A percentile compares a stretch with the other conserved stretches of the same genome.
Conservation (phyloP, 2,797 vertebrate species). For the Smutsia temminckii region DNA sequence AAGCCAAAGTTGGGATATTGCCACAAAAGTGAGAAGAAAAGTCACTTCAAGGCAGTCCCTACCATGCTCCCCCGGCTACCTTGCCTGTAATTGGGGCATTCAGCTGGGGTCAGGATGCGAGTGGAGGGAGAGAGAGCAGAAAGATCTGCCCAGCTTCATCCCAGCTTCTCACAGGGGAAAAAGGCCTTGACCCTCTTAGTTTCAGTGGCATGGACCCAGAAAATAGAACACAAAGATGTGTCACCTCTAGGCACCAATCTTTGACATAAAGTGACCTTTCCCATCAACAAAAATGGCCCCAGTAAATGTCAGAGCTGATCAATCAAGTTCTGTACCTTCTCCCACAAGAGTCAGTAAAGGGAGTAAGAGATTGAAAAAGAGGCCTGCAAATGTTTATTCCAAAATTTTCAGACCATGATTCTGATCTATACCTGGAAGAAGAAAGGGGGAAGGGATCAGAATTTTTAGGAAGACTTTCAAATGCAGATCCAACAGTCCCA, state of each 20-base stretch:
- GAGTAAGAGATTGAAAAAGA: neutral
- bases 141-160: neutral
- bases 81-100: too few species aligned
- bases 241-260: neutral
- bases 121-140: neutral
- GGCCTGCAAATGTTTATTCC: neutral
- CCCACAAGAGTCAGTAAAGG: neutral
- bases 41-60: neutral
- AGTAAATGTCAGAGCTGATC: neutral
- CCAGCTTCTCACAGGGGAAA: neutral
- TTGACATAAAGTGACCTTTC: neutral
- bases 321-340: neutral
- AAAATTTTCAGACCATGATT: neutral
- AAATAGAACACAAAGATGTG: neutral
- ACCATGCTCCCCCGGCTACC: too few species aligned
- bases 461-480: neutral
- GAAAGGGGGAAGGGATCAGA: neutral
- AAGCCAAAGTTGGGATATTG: neutral
- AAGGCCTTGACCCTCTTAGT: neutral
- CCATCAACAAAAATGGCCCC: neutral
- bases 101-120: neutral
- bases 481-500: neutral
- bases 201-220: neutral
- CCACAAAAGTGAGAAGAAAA: neutral
- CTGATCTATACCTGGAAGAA: neutral